These are phyloP conservation scores for Ceratosolen fusciceps DNA, from an alignment of 1,140 invertebrate genomes.

Conservation along the genomic window DNA sequence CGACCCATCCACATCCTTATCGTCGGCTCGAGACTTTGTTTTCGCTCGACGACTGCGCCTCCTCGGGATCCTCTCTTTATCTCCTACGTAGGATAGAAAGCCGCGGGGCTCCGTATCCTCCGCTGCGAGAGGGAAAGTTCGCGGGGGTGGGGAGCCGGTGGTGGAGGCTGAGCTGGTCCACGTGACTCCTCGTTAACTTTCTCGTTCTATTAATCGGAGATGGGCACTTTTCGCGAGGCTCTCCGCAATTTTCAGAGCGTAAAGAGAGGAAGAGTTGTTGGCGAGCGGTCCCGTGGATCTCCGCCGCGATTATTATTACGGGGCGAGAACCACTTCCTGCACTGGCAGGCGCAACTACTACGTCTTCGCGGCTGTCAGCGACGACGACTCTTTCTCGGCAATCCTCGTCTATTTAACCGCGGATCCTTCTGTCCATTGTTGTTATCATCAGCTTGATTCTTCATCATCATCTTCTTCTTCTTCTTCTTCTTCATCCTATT, in stretches of 20 bases:
- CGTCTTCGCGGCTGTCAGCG: too few relatives aligned
- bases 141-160: not conserved
- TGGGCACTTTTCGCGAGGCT: not conserved
- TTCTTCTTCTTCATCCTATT: too few relatives aligned
- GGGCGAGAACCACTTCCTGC: not conserved
- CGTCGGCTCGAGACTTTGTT: not conserved
- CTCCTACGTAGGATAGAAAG: not conserved
- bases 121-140: constrained; percentile 5
- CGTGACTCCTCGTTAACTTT: constrained; percentile 36
- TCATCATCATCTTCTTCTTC: too few relatives aligned
- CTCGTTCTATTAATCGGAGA: constrained; percentile 42
- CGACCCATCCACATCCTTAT: not conserved
- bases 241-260: constrained; percentile 8
- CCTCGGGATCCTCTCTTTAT: not conserved
- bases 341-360: too few relatives aligned
- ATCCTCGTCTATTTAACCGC: too few relatives aligned
- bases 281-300: not conserved
- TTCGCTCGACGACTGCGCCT: too few relatives aligned
- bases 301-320: not conserved
- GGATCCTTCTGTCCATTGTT: too few relatives aligned
- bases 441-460: too few relatives aligned
- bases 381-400: too few relatives aligned
- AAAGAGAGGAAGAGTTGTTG: not conserved
- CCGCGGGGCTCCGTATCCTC: not conserved
- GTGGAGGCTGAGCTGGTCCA: not conserved